Conservation (phyloP, 1,140 invertebrate species). For the Euwallacea fornicatus region DNA sequence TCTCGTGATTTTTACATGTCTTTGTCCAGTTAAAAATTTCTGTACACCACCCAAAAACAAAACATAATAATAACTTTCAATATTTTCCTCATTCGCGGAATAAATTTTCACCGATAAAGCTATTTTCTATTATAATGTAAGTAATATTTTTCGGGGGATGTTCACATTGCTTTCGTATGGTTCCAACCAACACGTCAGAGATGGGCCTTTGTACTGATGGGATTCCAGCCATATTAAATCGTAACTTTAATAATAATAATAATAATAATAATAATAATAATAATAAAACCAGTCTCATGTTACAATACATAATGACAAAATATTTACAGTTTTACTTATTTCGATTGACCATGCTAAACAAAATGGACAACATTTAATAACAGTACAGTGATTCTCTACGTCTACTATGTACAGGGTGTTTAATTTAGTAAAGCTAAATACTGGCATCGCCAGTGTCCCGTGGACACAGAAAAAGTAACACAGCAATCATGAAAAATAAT, state of each 20-base stretch:
- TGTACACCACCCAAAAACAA: slow-evolving; percentile 51
- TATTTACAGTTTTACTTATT: slow-evolving; percentile 45
- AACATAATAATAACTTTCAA: slow-evolving; percentile 43
- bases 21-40: slow-evolving; percentile 52
- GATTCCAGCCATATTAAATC: slow-evolving; percentile 9
- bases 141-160: slow-evolving; percentile 16
- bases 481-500: slow-evolving; percentile 43
- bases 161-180: neutral
- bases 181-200: too few species aligned
- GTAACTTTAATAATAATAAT: slow-evolving; percentile 34
- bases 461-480: slow-evolving; percentile 48
- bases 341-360: slow-evolving; percentile 42
- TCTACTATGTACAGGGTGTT: slow-evolving; percentile 44
- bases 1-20: slow-evolving; percentile 52
- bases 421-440: slow-evolving; percentile 49
- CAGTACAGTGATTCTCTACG: slow-evolving; percentile 43
- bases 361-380: slow-evolving; percentile 51
- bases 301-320: slow-evolving; percentile 44
- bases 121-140: slow-evolving; percentile 2
- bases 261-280: slow-evolving; percentile 30
- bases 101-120: too few species aligned
- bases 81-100: neutral
- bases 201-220: slow-evolving; percentile 1
- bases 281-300: slow-evolving; percentile 48
- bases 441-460: slow-evolving; percentile 49